Percentiles rank a stretch among this genome's conserved stretches.
phyloP scores from a whole-genome alignment of 2,113 vertebrate species.

The Ophthalmolycus amberensis region DNA sequence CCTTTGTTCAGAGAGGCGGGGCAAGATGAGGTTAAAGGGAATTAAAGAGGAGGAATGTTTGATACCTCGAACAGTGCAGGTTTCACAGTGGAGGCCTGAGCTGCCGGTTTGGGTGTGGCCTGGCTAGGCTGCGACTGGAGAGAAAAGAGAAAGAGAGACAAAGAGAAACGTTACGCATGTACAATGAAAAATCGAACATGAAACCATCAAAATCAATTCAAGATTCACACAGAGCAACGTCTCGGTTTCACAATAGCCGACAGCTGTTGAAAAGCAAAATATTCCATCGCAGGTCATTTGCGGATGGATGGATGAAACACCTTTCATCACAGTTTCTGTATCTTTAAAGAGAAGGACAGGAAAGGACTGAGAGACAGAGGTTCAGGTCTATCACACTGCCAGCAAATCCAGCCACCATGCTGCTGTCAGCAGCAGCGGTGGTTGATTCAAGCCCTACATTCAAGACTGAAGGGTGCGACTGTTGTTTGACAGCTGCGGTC shows the following conservation, averaged over 20 bases:
- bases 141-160: slow-evolving; percentile 38
- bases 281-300: neutral
- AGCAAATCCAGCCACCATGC: neutral
- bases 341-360: neutral
- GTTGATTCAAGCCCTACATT: slow-evolving; percentile 30
- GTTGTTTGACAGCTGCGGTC: slow-evolving; percentile 13
- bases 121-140: slow-evolving; percentile 78
- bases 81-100: slow-evolving; percentile 74
- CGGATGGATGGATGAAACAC: neutral
- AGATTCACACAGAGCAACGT: neutral
- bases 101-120: slow-evolving; percentile 70
- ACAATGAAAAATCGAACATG: neutral
- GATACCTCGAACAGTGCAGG: slow-evolving; percentile 82
- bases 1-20: neutral
- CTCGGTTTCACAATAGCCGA: slow-evolving; percentile 13
- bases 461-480: slow-evolving; percentile 39
- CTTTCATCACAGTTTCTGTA: neutral
- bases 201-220: slow-evolving; percentile 32
- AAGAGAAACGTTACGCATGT: slow-evolving; percentile 26
- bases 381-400: neutral
- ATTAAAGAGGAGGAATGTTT: slow-evolving; percentile 19
- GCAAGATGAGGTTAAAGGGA: slow-evolving; percentile 5
- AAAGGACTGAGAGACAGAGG: neutral
- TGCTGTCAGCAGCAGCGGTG: slow-evolving; percentile 2
- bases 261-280: neutral